Evolutionary conservation across 92 coral and sea anemone species (phyloP).

Genomic region (Palythoa grandis): DNA sequence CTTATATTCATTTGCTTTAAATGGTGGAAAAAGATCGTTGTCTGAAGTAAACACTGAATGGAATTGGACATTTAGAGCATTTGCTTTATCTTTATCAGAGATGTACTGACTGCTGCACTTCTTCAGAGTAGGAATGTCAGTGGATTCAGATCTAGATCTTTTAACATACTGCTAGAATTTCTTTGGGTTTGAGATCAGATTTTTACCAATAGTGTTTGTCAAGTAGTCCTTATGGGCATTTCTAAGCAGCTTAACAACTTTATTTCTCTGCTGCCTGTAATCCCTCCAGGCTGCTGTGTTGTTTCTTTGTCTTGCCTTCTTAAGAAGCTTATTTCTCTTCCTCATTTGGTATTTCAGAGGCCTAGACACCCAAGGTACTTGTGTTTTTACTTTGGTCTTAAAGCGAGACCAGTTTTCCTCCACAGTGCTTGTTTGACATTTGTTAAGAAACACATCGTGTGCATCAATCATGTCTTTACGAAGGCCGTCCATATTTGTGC

Average conservation of each 20-base stretch:
- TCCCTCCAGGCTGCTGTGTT: slow-evolving; percentile 14
- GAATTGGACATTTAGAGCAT: slow-evolving; percentile 14
- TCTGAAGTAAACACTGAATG: slow-evolving; percentile 13
- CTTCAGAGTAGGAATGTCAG: slow-evolving; percentile 25
- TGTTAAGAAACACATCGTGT: not conserved
- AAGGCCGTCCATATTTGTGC: slow-evolving; percentile 14
- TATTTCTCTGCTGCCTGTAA: slow-evolving; percentile 45
- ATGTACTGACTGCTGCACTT: not conserved
- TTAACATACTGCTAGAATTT: slow-evolving; percentile 38
- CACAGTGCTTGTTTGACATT: too few relatives aligned
- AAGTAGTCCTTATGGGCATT: slow-evolving; percentile 44
- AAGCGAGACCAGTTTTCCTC: not conserved
- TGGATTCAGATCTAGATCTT: slow-evolving; percentile 24
- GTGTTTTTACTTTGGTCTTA: slow-evolving; percentile 31
- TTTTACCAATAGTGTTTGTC: slow-evolving; percentile 32
- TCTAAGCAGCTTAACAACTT: slow-evolving; percentile 41
- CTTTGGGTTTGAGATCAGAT: slow-evolving; percentile 42
- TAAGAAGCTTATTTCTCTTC: slow-evolving; percentile 38
- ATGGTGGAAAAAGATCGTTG: not conserved
- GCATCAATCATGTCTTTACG: slow-evolving; percentile 22
- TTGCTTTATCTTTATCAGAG: slow-evolving; percentile 20
- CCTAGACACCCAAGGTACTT: slow-evolving; percentile 43
- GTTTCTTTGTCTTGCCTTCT: slow-evolving; percentile 32
- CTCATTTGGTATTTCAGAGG: slow-evolving; percentile 43
- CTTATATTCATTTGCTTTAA: not conserved